These are phyloP conservation scores for Lophotriccus pileatus DNA, from an alignment of 2,797 vertebrate species.

Conservation along the genomic window DNA sequence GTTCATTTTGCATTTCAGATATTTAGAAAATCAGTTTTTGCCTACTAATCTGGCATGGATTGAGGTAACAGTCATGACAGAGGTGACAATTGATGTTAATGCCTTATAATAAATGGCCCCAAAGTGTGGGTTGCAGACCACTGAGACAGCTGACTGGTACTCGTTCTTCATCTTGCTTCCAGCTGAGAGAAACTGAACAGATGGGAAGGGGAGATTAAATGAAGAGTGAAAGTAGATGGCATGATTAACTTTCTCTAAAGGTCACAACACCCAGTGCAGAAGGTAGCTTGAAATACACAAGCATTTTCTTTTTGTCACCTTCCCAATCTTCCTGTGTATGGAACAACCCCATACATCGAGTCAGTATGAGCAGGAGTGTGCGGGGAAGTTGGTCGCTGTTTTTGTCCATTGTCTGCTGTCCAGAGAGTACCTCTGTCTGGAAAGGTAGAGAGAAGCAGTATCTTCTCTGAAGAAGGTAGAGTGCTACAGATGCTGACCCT, in stretches of 20 bases:
- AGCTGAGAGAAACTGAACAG: slow-evolving; percentile 62
- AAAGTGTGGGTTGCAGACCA: slow-evolving; percentile 36
- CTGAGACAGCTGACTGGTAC: slow-evolving; percentile 47
- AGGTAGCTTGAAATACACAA: slow-evolving; percentile 22
- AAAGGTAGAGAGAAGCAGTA: background rate
- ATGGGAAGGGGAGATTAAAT: slow-evolving; percentile 62
- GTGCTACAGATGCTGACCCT: background rate
- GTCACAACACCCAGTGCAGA: slow-evolving; percentile 54
- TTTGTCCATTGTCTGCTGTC: background rate
- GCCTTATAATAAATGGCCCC: slow-evolving; percentile 40
- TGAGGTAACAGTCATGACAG: background rate
- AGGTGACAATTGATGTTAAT: slow-evolving; percentile 33
- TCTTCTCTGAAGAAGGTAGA: background rate
- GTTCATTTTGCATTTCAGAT: background rate
- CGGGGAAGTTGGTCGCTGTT: background rate
- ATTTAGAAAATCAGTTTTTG: background rate
- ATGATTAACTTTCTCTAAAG: slow-evolving; percentile 65
- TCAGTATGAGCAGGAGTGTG: background rate
- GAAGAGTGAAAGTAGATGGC: slow-evolving; percentile 58
- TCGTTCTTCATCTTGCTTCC: slow-evolving; percentile 60
- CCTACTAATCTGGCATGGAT: background rate
- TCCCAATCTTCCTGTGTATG: background rate
- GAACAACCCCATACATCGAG: background rate
- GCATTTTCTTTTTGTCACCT: slow-evolving; percentile 16
- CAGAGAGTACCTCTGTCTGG: background rate